A percentile compares a stretch with the other conserved stretches of the same genome.
These are phyloP conservation scores for Gambusia holbrooki DNA, from an alignment of 2,113 vertebrate genomes.

Conservation along the genomic window DNA sequence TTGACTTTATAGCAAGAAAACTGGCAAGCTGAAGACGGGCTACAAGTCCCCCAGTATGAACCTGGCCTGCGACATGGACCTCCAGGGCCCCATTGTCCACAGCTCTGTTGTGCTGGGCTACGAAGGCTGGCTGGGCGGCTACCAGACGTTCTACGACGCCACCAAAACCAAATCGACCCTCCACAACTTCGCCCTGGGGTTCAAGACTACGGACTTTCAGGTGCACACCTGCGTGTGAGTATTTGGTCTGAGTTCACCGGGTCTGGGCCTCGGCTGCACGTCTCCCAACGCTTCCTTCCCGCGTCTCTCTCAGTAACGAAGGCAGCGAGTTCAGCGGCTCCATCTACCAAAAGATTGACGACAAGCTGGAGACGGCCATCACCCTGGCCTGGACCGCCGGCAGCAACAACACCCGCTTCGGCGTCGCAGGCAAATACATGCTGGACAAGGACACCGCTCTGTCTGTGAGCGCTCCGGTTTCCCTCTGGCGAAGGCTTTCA, in stretches of 20 bases:
- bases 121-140: slow-evolving; percentile 94
- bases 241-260: no score
- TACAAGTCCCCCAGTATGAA: slow-evolving; percentile 92
- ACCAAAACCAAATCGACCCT: slow-evolving; percentile 93
- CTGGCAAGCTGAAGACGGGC: slow-evolving; percentile 93
- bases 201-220: slow-evolving; percentile 91
- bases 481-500: not conserved
- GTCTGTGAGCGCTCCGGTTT: slow-evolving; percentile 81
- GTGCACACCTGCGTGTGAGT: slow-evolving; percentile 97
- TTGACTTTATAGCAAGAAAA: slow-evolving; percentile 87
- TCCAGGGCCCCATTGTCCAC: slow-evolving; percentile 92
- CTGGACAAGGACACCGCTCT: slow-evolving; percentile 88
- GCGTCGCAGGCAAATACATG: slow-evolving; percentile 92
- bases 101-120: slow-evolving; percentile 90
- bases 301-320: slow-evolving; percentile 84
- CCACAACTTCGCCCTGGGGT: slow-evolving; percentile 94
- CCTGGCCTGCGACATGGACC: slow-evolving; percentile 89
- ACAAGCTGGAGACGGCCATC: slow-evolving; percentile 90
- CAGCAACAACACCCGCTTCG: slow-evolving; percentile 97
- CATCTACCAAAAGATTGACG: slow-evolving; percentile 95
- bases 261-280: not conserved
- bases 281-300: not conserved
- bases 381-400: slow-evolving; percentile 96
- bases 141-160: slow-evolving; percentile 96
- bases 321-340: slow-evolving; percentile 96